Evolutionary conservation across 1,140 invertebrate species (phyloP), one percentile per base, ranked within the genome.

Genomic region (Nautilus pompilius): DNA sequence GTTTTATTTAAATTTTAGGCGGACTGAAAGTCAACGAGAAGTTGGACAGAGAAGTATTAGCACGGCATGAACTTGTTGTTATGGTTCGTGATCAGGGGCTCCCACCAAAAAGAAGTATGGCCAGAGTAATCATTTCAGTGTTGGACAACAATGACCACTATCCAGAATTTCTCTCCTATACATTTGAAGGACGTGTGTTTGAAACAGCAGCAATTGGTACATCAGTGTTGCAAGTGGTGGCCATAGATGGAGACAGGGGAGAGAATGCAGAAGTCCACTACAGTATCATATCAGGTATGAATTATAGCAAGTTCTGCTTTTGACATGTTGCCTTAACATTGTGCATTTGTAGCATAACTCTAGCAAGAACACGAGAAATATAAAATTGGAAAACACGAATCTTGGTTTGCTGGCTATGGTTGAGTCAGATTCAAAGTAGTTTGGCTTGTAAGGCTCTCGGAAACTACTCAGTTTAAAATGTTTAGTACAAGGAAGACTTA

Each of bases 21-120:
- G 85, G 87, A 30, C 84, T 95, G 6, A 87, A 87, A 15, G 80
- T 93, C 3, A 87, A 87, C 33, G 86, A 89, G 64, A 83, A 85
- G 24, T 82, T 95, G 26, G 92, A 95, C 77, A 87, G 90, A 32
- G 93, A 97, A 81, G 89, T 89, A 22, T 89, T 90, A 5, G 86
- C 88, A 26, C 87, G 91, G 36, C 95, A 97, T 83, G 86, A 93
- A 33, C 78, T 97, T 34, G 96, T 92, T 1, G 89, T 96, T 3
- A 92, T 93, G 87, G 93, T 93, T 0, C 89, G 90, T 67, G 95
- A 98, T 81, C 89, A 92, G 72, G 93, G 93, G 0, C 90, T 90
- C 0, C 92, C 90, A 13, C 89, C 91, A 0, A 91, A 93, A 74
- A 85, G 90, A 17, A 93, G 93, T 78, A 93, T 90, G 76, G 91